phyloP scores from a whole-genome alignment of 2,888 invertebrate species.

The Harpalus rufipes region DNA sequence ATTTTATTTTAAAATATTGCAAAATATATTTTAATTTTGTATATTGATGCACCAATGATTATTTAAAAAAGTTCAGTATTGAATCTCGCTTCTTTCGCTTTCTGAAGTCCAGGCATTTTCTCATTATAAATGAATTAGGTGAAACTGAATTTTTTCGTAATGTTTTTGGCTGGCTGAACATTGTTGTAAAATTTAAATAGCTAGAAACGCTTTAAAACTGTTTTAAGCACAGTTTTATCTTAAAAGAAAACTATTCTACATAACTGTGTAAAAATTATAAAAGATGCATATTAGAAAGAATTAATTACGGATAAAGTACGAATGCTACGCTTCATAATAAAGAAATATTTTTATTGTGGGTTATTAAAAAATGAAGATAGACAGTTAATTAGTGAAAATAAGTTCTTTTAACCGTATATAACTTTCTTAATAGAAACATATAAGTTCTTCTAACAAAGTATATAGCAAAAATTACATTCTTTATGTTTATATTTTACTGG shows the following conservation, averaged over 20 bases:
- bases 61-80: not conserved
- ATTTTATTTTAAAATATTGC: not conserved
- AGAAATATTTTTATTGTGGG: conserved; percentile 16
- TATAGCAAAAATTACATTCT: not conserved
- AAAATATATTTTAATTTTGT: conserved; percentile 16
- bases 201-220: conserved; percentile 35
- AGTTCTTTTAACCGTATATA: not conserved
- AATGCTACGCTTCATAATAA: not conserved
- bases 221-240: conserved; percentile 40
- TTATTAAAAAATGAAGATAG: conserved; percentile 8
- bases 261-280: conserved; percentile 34
- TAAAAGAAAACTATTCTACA: not conserved
- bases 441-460: not conserved
- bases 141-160: conserved; percentile 51
- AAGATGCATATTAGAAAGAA: not conserved
- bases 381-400: conserved; percentile 44
- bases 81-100: not conserved
- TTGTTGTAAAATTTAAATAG: conserved; percentile 48
- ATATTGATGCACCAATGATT: conserved; percentile 1
- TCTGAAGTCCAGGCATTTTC: conserved; percentile 37
- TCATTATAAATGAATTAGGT: conserved; percentile 46
- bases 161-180: conserved; percentile 45
- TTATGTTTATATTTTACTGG: not conserved
- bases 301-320: not conserved
- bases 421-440: conserved; percentile 24